Conservation (phyloP, 2,797 vertebrate species). For the Lophotriccus pileatus region DNA sequence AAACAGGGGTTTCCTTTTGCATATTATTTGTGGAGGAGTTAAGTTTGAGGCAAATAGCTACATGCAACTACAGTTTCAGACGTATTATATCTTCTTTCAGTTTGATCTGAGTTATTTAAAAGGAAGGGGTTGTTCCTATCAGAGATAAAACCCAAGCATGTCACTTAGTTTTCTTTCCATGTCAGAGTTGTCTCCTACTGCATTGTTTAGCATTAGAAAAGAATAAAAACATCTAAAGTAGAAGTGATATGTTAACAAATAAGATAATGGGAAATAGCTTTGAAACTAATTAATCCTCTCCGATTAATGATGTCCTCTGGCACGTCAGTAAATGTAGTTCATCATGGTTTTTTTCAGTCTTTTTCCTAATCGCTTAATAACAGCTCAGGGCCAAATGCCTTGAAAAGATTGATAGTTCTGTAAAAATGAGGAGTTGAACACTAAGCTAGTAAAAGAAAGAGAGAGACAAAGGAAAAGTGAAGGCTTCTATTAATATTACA, state of each 20-base stretch:
- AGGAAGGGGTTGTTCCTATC: background rate
- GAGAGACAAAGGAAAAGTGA: background rate
- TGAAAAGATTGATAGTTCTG: conserved; percentile 11
- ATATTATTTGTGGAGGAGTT: background rate
- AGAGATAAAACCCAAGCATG: background rate
- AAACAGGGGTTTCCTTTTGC: background rate
- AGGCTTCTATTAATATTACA: conserved; percentile 62
- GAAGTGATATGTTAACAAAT: background rate
- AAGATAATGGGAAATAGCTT: background rate
- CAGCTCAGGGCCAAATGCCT: conserved; percentile 27
- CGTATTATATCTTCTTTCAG: background rate
- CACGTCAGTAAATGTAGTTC: background rate
- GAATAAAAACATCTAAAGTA: background rate
- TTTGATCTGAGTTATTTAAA: background rate
- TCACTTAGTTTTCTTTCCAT: background rate
- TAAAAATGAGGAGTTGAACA: background rate
- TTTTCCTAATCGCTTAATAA: conserved; percentile 43
- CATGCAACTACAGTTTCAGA: background rate
- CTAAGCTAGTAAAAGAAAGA: background rate
- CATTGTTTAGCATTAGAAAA: background rate
- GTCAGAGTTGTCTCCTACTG: background rate
- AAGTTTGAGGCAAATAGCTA: background rate
- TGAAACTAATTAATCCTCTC: conserved; percentile 9
- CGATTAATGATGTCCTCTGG: background rate
- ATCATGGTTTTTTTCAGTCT: background rate